Evolutionary conservation across 2,888 invertebrate genomes (phyloP).

Genomic region (Apodemia duryi): DNA sequence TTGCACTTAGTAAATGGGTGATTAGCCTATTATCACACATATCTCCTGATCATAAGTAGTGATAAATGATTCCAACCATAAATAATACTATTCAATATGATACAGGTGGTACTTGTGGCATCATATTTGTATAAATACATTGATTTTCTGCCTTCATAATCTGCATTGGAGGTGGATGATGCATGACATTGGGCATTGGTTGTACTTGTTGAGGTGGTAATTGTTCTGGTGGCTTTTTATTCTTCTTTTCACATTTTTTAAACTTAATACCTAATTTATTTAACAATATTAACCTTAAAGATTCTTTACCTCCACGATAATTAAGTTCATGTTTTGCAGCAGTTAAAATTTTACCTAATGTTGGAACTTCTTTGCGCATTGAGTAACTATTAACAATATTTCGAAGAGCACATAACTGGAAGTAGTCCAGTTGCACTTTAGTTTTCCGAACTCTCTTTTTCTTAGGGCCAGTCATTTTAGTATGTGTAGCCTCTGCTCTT

Average conservation of each 20-base stretch:
- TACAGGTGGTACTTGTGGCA: constrained; percentile 66
- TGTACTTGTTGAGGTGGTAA: constrained; percentile 35
- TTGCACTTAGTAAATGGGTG: no score
- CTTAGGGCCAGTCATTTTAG: constrained; percentile 67
- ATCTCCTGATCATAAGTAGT: no score
- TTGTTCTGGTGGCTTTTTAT: constrained; percentile 59
- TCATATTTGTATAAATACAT: constrained; percentile 62
- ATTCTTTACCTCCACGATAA: constrained; percentile 66
- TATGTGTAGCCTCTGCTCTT: constrained; percentile 64
- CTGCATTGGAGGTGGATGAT: constrained; percentile 36
- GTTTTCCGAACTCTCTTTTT: constrained; percentile 68
- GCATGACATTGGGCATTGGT: constrained; percentile 39
- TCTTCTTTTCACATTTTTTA: constrained; percentile 72
- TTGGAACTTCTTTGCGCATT: constrained; percentile 64
- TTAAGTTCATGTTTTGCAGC: constrained; percentile 65
- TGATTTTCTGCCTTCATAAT: constrained; percentile 59
- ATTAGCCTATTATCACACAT: no score
- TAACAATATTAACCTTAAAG: constrained; percentile 61
- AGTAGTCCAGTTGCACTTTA: constrained; percentile 67
- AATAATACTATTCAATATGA: constrained; percentile 44
- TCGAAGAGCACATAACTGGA: constrained; percentile 62
- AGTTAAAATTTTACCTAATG: constrained; percentile 63
- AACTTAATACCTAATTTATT: constrained; percentile 72
- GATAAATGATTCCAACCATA: no score
- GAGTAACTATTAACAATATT: constrained; percentile 68